Evolutionary conservation across 2,113 vertebrate genomes (phyloP), one percentile per base, ranked within the genome.

Genomic region (Grantiella picta): DNA sequence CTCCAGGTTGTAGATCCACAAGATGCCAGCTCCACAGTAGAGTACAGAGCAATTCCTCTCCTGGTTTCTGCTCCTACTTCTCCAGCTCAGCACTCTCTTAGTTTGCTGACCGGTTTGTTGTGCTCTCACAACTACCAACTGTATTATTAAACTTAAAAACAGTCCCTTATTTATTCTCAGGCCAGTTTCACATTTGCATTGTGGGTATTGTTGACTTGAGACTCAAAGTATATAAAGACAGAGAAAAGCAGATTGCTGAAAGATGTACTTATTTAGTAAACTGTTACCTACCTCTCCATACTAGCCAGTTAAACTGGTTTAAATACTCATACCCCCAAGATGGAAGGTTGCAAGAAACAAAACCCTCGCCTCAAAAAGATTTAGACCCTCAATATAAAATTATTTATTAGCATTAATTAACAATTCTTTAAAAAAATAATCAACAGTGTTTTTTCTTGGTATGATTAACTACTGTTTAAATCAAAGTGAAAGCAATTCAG

Each of bases 11-110:
- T 7, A 49, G 21, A 50, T 82, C 65, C 18, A 45, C 16, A 44
- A n/a, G 31, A 50, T 47, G 7, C 8, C 12, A 3, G 4, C 52
- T 89, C 65, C 1, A 2, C 27, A 71, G 49, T 3, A 42, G 18
- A 84, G 28, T 23, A 17, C 45, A 61, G 35, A 29, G 19, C 16
- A 23, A 59, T 57, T 77, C 42, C n/a, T 77, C 33, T 25, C 40
- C 4, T 57, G 13, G 11, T 63, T 89, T 69, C 59, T 64, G 66
- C 15, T 82, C 27, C 53, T 49, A 3, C 12, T 52, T 14, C 21
- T 36, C 22, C 57, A 28, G 12, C 36, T 15, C 6, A 5, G 3
- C 7, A n/a, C 9, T 52, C 11, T 17, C 14, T 17, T 4, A 0
- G 9, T 69, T 72, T 80, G n/a, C 53, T 80, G 31, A 60, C 28